Conservation (phyloP, 2,113 vertebrate species). For the Entomyzon cyanotis region DNA sequence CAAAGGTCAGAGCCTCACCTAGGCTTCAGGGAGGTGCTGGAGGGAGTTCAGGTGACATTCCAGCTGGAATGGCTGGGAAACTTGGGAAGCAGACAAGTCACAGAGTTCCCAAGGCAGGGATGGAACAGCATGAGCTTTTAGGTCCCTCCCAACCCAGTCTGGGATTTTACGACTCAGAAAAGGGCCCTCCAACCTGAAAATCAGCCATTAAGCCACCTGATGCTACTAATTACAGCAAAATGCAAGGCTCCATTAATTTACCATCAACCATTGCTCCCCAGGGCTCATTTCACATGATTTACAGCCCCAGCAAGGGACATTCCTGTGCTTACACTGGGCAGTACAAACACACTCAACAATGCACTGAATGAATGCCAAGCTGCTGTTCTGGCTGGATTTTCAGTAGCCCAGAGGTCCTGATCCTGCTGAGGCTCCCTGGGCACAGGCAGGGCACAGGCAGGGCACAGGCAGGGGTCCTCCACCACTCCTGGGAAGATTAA, state of each 20-base stretch:
- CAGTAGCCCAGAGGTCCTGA: background rate
- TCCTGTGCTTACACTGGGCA: background rate
- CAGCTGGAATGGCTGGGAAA: background rate
- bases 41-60: background rate
- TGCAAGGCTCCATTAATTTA: background rate
- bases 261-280: background rate
- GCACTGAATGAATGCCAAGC: background rate
- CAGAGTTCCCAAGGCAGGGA: background rate
- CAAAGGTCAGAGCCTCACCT: background rate
- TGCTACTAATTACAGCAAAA: background rate
- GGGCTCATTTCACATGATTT: background rate
- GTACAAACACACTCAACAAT: accelerated
- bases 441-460: background rate
- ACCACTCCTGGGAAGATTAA: background rate
- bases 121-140: background rate
- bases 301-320: background rate
- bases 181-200: background rate
- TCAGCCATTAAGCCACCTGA: background rate
- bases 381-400: background rate
- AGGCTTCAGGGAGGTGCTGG: background rate
- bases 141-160: background rate
- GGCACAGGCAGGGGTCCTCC: background rate
- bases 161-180: background rate
- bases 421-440: background rate
- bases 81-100: background rate